Evolutionary conservation across 1,140 invertebrate genomes (phyloP), one percentile per base, ranked within the genome.

Genomic region (Armadillidium nasatum): DNA sequence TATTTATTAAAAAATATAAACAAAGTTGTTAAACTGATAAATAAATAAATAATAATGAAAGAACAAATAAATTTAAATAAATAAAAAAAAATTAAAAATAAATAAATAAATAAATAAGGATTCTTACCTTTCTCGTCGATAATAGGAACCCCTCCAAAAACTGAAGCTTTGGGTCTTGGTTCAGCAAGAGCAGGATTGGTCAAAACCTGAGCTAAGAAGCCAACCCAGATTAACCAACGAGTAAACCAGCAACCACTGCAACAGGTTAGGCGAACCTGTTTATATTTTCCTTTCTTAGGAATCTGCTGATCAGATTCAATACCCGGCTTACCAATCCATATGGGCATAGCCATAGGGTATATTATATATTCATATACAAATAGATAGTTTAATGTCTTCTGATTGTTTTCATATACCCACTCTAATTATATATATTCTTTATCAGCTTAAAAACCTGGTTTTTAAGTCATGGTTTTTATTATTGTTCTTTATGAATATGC

Each of bases 341-440:
- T 60, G 50, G 50, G 50, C 19, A 60, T 19, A 60, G 50, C 50
- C 50, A 60, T 60, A 19, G 50, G 50, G 50, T 60, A 60, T 60
- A 60, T 15, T 60, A 60, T 60, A 3, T 60, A 60, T 60, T 60
- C 11, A 13, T 15, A 60, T 19, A 19, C 50, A 15, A 13, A 60
- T 19, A 4, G 50, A 60, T 60, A 3, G 7, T 60, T 60, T 60
- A 60, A 15, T 60, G 19, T 15, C 19, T 60, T 15, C n/a, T n/a
- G n/a, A 60, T 60, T 60, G 19, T 60, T 60, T 60, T 60, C 19
- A 60, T 4, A 15, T 60, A 60, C 11, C 1, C 1, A 60, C 19
- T 60, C 3, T 60, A 60, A 4, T 15, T 60, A 15, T 60, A 7
- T 60, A 60, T 60, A 9, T 60, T 60, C 6, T 33, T 33, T 33